These are phyloP conservation scores for Lasioglossum pauxillum DNA, from an alignment of 2,888 invertebrate genomes.

Conservation along the genomic window DNA sequence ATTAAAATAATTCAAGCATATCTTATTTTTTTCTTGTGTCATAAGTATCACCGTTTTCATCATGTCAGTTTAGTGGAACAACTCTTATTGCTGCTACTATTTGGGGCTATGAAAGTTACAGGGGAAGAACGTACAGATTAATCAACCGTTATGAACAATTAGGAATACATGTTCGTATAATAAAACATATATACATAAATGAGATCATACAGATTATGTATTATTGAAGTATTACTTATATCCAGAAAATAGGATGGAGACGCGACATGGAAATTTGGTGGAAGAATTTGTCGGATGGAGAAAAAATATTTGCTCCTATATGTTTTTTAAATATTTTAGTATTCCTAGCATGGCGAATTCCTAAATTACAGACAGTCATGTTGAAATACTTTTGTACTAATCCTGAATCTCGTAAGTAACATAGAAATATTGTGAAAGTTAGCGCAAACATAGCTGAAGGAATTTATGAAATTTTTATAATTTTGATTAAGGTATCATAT, in stretches of 20 bases:
- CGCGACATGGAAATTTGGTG: constrained; percentile 87
- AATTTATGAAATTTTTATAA: constrained; percentile 42
- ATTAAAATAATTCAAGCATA: constrained; percentile 16
- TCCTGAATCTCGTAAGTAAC: constrained; percentile 90
- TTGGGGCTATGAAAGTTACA: constrained; percentile 93
- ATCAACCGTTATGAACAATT: constrained; percentile 68
- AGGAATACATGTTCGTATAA: constrained; percentile 68
- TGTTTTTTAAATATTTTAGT: constrained; percentile 92
- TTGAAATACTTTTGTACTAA: constrained; percentile 93
- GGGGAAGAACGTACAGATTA: constrained; percentile 75
- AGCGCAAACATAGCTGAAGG: constrained; percentile 3
- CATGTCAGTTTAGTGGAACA: constrained; percentile 87
- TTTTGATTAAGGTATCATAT: constrained; percentile 87
- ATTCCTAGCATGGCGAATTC: constrained; percentile 93
- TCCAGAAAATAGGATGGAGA: constrained; percentile 78
- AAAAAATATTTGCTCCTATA: constrained; percentile 92
- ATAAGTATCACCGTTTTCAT: constrained; percentile 40
- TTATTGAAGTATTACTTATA: constrained; percentile 36
- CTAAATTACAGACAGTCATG: constrained; percentile 90
- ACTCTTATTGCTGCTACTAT: constrained; percentile 92
- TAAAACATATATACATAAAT: neutral
- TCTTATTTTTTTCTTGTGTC: constrained; percentile 32
- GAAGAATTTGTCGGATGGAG: constrained; percentile 89
- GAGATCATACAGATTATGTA: neutral
- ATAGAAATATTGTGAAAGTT: neutral